Conservation (phyloP, 1,140 invertebrate genomes). For the Agraylea sexmaculata region DNA sequence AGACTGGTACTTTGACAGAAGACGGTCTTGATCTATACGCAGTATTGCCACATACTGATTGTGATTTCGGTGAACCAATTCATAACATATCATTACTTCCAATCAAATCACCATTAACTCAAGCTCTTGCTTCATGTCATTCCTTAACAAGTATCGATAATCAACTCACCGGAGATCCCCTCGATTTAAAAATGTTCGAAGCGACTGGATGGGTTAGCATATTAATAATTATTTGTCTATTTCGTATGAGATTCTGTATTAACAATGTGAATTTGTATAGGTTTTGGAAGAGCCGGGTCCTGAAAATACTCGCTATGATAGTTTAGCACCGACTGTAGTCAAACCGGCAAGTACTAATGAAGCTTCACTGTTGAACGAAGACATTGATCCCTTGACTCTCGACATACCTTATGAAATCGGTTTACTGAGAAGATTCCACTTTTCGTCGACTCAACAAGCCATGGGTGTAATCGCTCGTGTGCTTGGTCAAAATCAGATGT, state of each 20-base stretch:
- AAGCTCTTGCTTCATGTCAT: conserved; percentile 68
- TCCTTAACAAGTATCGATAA: conserved; percentile 71
- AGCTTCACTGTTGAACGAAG: conserved; percentile 24
- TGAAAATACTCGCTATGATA: conserved; percentile 78
- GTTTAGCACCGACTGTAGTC: conserved; percentile 77
- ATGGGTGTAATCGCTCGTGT: conserved; percentile 85
- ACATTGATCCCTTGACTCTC: conserved; percentile 35
- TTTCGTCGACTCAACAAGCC: conserved; percentile 76
- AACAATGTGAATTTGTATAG: conserved; percentile 24
- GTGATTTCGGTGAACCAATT: conserved; percentile 46
- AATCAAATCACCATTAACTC: conserved; percentile 36
- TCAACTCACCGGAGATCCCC: conserved; percentile 64
- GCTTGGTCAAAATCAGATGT: conserved; percentile 64
- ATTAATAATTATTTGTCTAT: background rate
- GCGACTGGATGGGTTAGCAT: conserved; percentile 61
- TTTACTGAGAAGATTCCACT: conserved; percentile 81
- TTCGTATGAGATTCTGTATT: background rate
- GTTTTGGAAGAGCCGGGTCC: conserved; percentile 77
- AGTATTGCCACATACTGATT: conserved; percentile 49
- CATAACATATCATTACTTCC: conserved; percentile 40
- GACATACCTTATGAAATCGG: conserved; percentile 54
- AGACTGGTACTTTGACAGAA: conserved; percentile 89
- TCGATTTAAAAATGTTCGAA: conserved; percentile 83
- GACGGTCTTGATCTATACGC: conserved; percentile 90
- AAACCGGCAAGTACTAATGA: conserved; percentile 43